These are phyloP conservation scores for Formica selysi DNA, from an alignment of 1,140 invertebrate genomes.

Conservation along the genomic window DNA sequence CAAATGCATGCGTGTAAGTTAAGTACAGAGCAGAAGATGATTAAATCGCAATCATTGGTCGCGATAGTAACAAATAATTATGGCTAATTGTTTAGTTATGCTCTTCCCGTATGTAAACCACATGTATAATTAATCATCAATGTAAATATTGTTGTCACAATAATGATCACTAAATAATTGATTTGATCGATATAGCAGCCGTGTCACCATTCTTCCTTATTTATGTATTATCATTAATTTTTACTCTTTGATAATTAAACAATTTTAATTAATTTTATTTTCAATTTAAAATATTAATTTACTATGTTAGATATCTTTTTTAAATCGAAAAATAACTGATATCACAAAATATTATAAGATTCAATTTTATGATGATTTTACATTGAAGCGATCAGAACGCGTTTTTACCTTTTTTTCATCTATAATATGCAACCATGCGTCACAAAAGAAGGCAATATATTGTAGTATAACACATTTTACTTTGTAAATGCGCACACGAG, in stretches of 20 bases:
- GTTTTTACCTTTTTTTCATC: not conserved
- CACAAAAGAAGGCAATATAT: slow-evolving; percentile 31
- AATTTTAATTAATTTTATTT: slow-evolving; percentile 16
- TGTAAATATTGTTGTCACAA: slow-evolving; percentile 53
- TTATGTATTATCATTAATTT: slow-evolving; percentile 44
- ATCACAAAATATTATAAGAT: not conserved
- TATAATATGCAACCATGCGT: slow-evolving; percentile 7
- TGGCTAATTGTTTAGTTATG: slow-evolving; percentile 57
- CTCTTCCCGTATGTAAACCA: slow-evolving; percentile 14
- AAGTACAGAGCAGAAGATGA: slow-evolving; percentile 51
- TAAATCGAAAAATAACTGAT: not conserved
- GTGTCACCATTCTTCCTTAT: slow-evolving; percentile 34
- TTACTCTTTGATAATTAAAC: slow-evolving; percentile 33
- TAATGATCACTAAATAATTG: slow-evolving; percentile 60
- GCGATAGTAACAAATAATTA: slow-evolving; percentile 61
- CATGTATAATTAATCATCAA: slow-evolving; percentile 55
- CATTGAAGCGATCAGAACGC: not conserved
- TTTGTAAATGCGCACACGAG: slow-evolving; percentile 9
- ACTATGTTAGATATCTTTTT: not conserved
- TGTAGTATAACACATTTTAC: slow-evolving; percentile 6
- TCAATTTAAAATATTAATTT: not conserved
- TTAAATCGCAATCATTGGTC: slow-evolving; percentile 59
- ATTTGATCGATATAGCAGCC: slow-evolving; percentile 29
- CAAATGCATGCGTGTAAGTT: slow-evolving; percentile 21
- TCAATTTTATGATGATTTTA: slow-evolving; percentile 15